phyloP scores from a whole-genome alignment of 2,797 vertebrate species.

The Neosilurus mollespiculum region DNA sequence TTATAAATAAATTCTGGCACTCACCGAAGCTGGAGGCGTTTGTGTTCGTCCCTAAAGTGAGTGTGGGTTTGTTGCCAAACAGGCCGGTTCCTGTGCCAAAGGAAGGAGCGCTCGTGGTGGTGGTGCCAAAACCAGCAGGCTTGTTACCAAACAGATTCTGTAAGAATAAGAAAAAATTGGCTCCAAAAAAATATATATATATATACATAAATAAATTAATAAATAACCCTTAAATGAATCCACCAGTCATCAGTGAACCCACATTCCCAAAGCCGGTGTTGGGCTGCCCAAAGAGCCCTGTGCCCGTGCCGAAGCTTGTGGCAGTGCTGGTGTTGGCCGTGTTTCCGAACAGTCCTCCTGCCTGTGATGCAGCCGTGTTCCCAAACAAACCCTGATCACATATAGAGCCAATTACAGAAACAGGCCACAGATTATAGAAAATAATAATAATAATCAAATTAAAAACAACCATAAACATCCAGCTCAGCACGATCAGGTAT shows the following conservation, averaged over 20 bases:
- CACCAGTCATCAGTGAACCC: constrained; percentile 77
- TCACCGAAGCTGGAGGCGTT: constrained; percentile 78
- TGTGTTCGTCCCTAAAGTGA: constrained; percentile 76
- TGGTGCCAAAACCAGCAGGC: constrained; percentile 85
- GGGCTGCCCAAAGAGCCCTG: constrained; percentile 83
- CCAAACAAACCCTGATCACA: constrained; percentile 86
- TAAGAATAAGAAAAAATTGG: constrained; percentile 10
- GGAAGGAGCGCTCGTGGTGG: constrained; percentile 90
- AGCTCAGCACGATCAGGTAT: background rate
- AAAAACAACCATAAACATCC: background rate
- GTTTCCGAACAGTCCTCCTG: constrained; percentile 84
- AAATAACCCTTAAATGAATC: background rate
- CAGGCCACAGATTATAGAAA: background rate
- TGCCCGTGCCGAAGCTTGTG: constrained; percentile 82
- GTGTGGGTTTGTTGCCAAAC: constrained; percentile 85
- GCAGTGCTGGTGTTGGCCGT: constrained; percentile 85
- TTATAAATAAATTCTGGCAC: constrained; percentile 30
- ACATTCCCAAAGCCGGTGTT: constrained; percentile 84
- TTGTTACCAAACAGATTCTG: constrained; percentile 92
- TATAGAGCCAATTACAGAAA: background rate
- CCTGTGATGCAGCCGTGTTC: constrained; percentile 80
- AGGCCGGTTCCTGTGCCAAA: constrained; percentile 87
- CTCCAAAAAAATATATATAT: background rate
- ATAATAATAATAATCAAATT: too few relatives aligned
- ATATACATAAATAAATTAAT: background rate